Evolutionary conservation across 2,888 invertebrate species (phyloP).

Genomic region (Nycteola revayana): DNA sequence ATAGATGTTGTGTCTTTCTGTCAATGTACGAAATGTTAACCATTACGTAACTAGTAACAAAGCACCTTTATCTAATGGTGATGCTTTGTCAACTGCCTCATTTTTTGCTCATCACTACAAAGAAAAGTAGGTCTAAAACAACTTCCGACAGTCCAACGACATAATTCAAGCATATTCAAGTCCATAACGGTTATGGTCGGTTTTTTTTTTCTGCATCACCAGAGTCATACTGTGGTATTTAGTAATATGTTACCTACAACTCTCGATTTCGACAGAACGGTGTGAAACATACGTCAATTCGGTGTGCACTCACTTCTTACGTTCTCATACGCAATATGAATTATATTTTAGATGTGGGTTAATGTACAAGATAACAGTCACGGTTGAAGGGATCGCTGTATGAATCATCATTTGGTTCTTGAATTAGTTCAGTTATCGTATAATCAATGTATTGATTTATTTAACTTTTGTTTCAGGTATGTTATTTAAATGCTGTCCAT

Average conservation of each 20-base stretch:
- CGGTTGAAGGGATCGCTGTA: slow-evolving; percentile 34
- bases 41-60: too few species aligned
- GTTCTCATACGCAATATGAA: slow-evolving; percentile 63
- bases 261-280: slow-evolving; percentile 68
- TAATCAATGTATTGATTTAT: slow-evolving; percentile 33
- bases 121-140: slow-evolving; percentile 22
- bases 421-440: slow-evolving; percentile 25
- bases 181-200: slow-evolving; percentile 19
- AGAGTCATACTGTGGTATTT: slow-evolving; percentile 44
- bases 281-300: slow-evolving; percentile 52
- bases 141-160: slow-evolving; percentile 18
- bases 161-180: slow-evolving; percentile 34
- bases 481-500: slow-evolving; percentile 19
- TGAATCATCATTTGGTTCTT: slow-evolving; percentile 18
- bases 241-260: slow-evolving; percentile 40
- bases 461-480: slow-evolving; percentile 53
- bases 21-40: too few species aligned
- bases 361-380: slow-evolving; percentile 58
- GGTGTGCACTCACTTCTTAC: slow-evolving; percentile 61
- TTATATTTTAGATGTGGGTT: slow-evolving; percentile 68
- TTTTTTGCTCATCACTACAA: slow-evolving; percentile 35
- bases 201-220: slow-evolving; percentile 36
- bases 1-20: too few species aligned
- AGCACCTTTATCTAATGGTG: too few species aligned
- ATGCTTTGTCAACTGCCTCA: background rate